Conservation (phyloP, 2,113 vertebrate species). For the Ciconia maguari region DNA sequence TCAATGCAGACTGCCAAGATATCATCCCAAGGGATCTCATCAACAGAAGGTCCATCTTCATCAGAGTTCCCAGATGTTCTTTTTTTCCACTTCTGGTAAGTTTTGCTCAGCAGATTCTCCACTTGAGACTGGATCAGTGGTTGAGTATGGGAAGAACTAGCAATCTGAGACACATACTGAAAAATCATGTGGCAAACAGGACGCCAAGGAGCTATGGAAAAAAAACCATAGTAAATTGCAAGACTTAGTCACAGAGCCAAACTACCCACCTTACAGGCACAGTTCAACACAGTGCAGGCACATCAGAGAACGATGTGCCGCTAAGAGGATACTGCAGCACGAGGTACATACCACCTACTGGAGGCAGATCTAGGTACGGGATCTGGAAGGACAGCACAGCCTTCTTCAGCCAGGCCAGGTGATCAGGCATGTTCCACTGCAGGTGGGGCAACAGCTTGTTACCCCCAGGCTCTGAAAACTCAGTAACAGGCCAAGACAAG, state of each 20-base stretch:
- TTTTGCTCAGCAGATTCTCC: constrained; percentile 81
- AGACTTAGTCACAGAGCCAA: not conserved
- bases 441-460: constrained; percentile 81
- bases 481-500: constrained; percentile 88
- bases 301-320: fast-evolving
- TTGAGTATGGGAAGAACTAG: constrained; percentile 74
- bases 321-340: not conserved
- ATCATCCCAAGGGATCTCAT: constrained; percentile 86
- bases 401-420: constrained; percentile 85
- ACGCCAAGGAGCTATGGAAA: constrained; percentile 80
- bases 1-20: constrained; percentile 86
- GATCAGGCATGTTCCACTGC: constrained; percentile 83
- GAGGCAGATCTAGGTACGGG: constrained; percentile 81
- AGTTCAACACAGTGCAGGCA: not conserved
- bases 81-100: constrained; percentile 65
- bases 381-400: constrained; percentile 87
- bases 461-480: constrained; percentile 81
- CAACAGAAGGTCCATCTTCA: constrained; percentile 59
- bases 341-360: constrained; percentile 70
- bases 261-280: not conserved
- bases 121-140: constrained; percentile 89
- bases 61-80: not conserved
- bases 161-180: constrained; percentile 81
- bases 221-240: not conserved
- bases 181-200: constrained; percentile 82